Evolutionary conservation across 1,140 invertebrate genomes (phyloP), one percentile per base, ranked within the genome.

Genomic region (Papilio machaon): DNA sequence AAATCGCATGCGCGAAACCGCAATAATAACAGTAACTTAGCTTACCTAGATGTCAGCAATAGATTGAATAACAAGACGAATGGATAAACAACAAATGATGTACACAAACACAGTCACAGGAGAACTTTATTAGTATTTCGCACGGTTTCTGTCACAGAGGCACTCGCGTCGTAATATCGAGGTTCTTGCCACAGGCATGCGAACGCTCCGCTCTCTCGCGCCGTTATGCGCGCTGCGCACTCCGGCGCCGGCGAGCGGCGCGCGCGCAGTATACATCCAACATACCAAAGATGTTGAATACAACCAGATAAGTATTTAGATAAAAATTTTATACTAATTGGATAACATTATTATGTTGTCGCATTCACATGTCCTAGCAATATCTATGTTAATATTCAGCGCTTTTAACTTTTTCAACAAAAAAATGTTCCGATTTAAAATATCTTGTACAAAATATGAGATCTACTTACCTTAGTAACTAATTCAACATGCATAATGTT

Each of bases 151-250:
- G 74, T 76, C 74, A 76, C 74, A 52, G 73, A 47, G 19, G 5
- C 74, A 76, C 74, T 83, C 80, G 83, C 81, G 79, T 73, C 47
- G 52, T 52, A 58, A 67, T 73, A 15, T 35, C n/a, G 23, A 15
- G 19, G 15, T 30, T 60, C 49, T 19, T 10, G n/a, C 67, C 58
- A 52, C 76, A 60, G 73, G 49, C 81, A 77, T 80, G 76, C 83
- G 79, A 58, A 2, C 46, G 77, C 73, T 77, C 11, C 78, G 83
- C 49, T 79, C 46, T 19, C 35, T 76, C 79, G 76, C 67, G 23
- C 83, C 83, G 83, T 84, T 84, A 84, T 84, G 83, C 46, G 43
- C 74, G 13, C 23, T 84, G 79, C n/a, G 43, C 74, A 19, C 58
- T 70, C 23, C 13, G 11, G 4, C 30, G 30, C 17, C n/a, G 17